Percentiles rank a stretch among this genome's conserved stretches.
phyloP scores from a whole-genome alignment of 2,797 vertebrate genomes.

The Monodelphis domestica region DNA sequence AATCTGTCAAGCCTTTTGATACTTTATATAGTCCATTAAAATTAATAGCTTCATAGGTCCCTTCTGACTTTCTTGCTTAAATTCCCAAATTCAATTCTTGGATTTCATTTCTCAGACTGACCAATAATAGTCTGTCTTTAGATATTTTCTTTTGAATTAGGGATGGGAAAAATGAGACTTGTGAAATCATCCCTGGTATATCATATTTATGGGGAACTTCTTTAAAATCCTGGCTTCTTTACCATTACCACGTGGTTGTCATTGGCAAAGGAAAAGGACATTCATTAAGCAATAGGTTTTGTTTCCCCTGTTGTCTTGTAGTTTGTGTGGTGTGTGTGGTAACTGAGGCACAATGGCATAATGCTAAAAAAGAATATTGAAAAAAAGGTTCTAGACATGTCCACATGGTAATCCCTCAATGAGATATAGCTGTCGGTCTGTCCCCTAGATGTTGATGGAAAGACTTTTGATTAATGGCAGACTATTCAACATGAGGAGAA shows the following conservation, averaged over 20 bases:
- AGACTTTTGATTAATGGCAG: conserved; percentile 56
- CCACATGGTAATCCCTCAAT: neutral
- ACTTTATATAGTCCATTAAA: conserved; percentile 27
- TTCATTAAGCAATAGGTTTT: conserved; percentile 7
- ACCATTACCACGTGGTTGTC: neutral
- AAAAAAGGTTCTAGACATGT: neutral
- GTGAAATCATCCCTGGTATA: conserved; percentile 46
- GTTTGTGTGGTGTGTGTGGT: conserved; percentile 13
- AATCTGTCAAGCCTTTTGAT: conserved; percentile 43
- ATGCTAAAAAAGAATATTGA: neutral
- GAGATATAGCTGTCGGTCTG: conserved; percentile 29
- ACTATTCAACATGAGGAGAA: conserved; percentile 50
- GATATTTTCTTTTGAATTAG: conserved; percentile 18
- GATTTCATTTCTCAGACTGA: conserved; percentile 51
- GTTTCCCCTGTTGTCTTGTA: conserved; percentile 20
- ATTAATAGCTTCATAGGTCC: conserved; percentile 50
- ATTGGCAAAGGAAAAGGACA: conserved; percentile 7
- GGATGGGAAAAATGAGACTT: conserved; percentile 42
- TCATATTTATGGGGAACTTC: neutral
- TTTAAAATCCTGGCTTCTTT: neutral
- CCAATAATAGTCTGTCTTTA: conserved; percentile 45
- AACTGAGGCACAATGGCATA: conserved; percentile 31
- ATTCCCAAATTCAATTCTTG: conserved; percentile 47
- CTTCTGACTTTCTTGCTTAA: conserved; percentile 65
- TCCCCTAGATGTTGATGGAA: conserved; percentile 55